These are phyloP conservation scores for Aphelenchoides fujianensis DNA, from an alignment of 1,140 invertebrate genomes.

Conservation along the genomic window DNA sequence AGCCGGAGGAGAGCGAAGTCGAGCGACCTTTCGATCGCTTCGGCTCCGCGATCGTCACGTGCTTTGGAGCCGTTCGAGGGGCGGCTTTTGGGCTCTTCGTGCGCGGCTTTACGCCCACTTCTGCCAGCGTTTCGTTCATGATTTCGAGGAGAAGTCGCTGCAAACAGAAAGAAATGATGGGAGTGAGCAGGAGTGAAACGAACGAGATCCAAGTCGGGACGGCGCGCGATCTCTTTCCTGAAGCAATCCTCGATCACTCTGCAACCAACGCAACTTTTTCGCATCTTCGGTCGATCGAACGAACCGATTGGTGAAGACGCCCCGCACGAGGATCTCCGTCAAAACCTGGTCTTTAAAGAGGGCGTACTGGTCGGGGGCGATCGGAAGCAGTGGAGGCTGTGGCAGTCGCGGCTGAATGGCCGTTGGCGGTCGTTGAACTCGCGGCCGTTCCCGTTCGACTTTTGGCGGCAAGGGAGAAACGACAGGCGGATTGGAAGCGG, in stretches of 20 bases:
- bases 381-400: too few relatives aligned
- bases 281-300: too few relatives aligned
- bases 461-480: background rate
- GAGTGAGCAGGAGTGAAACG: too few relatives aligned
- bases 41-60: background rate
- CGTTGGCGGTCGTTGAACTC: too few relatives aligned
- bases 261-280: too few relatives aligned
- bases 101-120: background rate
- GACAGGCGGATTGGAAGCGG: too few relatives aligned
- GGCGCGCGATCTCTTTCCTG: background rate
- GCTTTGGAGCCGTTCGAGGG: background rate
- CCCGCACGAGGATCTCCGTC: constrained; percentile 2
- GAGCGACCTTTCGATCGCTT: background rate
- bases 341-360: constrained; percentile 14
- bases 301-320: constrained; percentile 16
- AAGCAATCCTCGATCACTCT: constrained; percentile 12
- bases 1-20: constrained; percentile 6
- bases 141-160: background rate
- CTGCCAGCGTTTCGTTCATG: constrained; percentile 13
- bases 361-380: too few relatives aligned
- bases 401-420: too few relatives aligned
- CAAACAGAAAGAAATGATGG: too few relatives aligned
- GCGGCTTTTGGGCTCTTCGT: background rate
- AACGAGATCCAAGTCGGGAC: constrained; percentile 17
- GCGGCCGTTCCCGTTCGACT: too few relatives aligned